Percentiles rank a stretch among this genome's conserved stretches.
phyloP scores from a whole-genome alignment of 2,113 vertebrate species.

The Grantiella picta region DNA sequence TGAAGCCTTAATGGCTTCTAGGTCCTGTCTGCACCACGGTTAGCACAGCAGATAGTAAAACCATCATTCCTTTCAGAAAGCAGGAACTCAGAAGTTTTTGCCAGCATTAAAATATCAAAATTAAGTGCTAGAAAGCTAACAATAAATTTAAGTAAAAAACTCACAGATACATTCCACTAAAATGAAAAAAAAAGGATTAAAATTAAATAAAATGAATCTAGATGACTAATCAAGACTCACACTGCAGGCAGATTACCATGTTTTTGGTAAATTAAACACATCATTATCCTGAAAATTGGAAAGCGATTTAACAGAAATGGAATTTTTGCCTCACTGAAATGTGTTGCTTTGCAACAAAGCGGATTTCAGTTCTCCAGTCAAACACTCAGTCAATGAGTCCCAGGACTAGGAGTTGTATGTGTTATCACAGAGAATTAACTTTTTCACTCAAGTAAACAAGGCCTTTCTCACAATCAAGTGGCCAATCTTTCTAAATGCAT shows the following conservation, averaged over 20 bases:
- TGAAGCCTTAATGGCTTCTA: slow-evolving; percentile 22
- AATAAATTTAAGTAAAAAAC: background rate
- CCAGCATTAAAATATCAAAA: slow-evolving; percentile 10
- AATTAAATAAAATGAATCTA: slow-evolving; percentile 37
- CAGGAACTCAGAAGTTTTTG: background rate
- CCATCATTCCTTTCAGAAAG: background rate
- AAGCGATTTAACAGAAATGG: slow-evolving; percentile 65
- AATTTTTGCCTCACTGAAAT: slow-evolving; percentile 81
- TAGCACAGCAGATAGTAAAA: slow-evolving; percentile 11
- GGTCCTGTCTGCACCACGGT: background rate
- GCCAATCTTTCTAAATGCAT: slow-evolving; percentile 50
- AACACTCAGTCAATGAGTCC: slow-evolving; percentile 66
- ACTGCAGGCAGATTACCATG: slow-evolving; percentile 64
- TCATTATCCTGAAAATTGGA: slow-evolving; percentile 73
- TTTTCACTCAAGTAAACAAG: slow-evolving; percentile 73
- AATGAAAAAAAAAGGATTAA: background rate
- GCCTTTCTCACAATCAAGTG: slow-evolving; percentile 70
- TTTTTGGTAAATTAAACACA: slow-evolving; percentile 80
- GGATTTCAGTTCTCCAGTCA: slow-evolving; percentile 76
- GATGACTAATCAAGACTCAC: slow-evolving; percentile 75
- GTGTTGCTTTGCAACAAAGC: slow-evolving; percentile 86
- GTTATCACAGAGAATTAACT: slow-evolving; percentile 62
- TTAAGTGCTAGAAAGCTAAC: background rate
- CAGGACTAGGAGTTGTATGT: slow-evolving; percentile 46
- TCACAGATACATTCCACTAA: background rate